Evolutionary conservation across 2,113 vertebrate genomes (phyloP).

Genomic region (Manacus vitellinus): DNA sequence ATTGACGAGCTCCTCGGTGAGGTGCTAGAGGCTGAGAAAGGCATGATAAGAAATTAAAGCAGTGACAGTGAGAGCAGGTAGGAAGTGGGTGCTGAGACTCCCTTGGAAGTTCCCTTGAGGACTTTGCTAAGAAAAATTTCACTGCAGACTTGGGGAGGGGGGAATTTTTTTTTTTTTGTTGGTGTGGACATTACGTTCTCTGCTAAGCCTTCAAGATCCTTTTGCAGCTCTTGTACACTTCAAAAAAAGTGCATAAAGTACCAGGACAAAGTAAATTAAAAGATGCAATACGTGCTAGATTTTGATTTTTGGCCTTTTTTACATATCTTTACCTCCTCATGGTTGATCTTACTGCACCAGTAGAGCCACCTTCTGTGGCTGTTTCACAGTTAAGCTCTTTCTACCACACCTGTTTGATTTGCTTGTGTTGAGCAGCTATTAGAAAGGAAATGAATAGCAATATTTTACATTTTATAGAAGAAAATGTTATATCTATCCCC

Average conservation of each 20-base stretch:
- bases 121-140: neutral
- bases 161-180: neutral
- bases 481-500: neutral
- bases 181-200: neutral
- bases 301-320: neutral
- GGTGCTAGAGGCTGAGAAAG: neutral
- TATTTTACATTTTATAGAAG: neutral
- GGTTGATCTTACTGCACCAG: neutral
- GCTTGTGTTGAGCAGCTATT: neutral
- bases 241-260: neutral
- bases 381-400: neutral
- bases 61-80: neutral
- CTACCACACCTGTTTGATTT: neutral
- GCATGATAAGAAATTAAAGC: neutral
- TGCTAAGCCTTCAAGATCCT: neutral
- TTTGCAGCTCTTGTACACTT: neutral
- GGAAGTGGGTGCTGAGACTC: neutral
- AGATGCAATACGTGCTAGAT: neutral
- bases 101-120: neutral
- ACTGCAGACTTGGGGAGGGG: neutral
- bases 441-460: neutral
- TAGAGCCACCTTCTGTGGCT: accelerated
- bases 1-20: neutral
- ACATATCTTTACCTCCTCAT: neutral
- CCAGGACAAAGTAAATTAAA: neutral